Percentiles rank a stretch among this genome's conserved stretches.
Conservation (phyloP, 2,888 invertebrate species). For the Aphodius granarius region DNA sequence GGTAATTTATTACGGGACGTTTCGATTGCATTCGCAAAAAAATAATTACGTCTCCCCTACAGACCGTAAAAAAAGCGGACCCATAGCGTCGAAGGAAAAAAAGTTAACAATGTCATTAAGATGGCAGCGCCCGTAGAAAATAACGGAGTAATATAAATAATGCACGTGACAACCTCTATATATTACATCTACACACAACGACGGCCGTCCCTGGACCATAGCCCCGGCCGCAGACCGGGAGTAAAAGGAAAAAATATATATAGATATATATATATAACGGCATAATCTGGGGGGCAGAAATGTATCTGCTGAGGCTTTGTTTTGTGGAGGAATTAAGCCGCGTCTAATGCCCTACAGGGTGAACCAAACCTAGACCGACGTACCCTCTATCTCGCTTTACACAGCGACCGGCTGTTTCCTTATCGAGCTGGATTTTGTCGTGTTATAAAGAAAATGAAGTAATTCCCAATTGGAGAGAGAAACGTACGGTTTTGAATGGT, state of each 20-base stretch:
- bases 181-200: constrained; percentile 48
- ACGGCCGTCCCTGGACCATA: not conserved
- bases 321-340: constrained; percentile 52
- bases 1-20: constrained; percentile 9
- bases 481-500: too few relatives aligned
- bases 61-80: constrained; percentile 15
- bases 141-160: constrained; percentile 50
- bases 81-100: constrained; percentile 32
- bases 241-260: constrained; percentile 36
- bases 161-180: constrained; percentile 51
- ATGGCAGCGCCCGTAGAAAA: constrained; percentile 45
- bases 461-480: too few relatives aligned
- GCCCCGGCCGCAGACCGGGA: not conserved
- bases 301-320: constrained; percentile 50
- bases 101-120: constrained; percentile 50
- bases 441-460: not conserved
- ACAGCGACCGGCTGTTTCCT: constrained; percentile 39
- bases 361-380: not conserved
- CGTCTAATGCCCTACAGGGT: constrained; percentile 18
- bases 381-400: constrained; percentile 37
- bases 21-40: constrained; percentile 16
- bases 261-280: constrained; percentile 43
- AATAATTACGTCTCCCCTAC: constrained; percentile 13
- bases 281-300: constrained; percentile 50
- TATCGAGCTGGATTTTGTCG: not conserved